phyloP scores from a whole-genome alignment of 2,888 invertebrate genomes.

The Stegophylla sp. region DNA sequence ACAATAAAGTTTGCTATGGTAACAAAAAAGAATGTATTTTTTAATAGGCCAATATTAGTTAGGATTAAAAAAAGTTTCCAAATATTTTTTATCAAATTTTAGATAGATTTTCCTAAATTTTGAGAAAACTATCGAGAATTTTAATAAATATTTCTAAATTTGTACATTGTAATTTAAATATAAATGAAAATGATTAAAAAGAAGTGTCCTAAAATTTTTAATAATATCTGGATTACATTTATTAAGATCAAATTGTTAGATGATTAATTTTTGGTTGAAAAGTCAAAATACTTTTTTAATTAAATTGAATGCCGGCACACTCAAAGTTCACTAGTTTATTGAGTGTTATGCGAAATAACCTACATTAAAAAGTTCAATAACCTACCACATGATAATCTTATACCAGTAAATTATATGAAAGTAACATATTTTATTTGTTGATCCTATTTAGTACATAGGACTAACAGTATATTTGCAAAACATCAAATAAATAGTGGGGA shows the following conservation, averaged over 20 bases:
- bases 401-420: conserved; percentile 1
- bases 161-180: background rate
- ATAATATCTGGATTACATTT: background rate
- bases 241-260: background rate
- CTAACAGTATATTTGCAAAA: conserved; percentile 40
- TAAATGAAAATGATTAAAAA: background rate
- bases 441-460: background rate
- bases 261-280: background rate
- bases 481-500: conserved; percentile 36
- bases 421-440: conserved; percentile 5
- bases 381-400: conserved; percentile 1
- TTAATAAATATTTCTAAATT: no score
- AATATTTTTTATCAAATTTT: no score
- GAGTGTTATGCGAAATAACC: conserved; percentile 13
- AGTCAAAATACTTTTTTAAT: background rate
- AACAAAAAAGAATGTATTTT: no score
- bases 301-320: no score
- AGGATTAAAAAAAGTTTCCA: no score
- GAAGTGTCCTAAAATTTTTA: background rate
- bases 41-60: no score
- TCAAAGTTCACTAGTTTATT: background rate
- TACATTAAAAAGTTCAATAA: conserved; percentile 41
- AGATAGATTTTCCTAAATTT: no score
- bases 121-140: no score
- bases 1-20: no score